A percentile compares a stretch with the other conserved stretches of the same genome.
Conservation (phyloP, 2,113 vertebrate species). For the Epinephelus fuscoguttatus region DNA sequence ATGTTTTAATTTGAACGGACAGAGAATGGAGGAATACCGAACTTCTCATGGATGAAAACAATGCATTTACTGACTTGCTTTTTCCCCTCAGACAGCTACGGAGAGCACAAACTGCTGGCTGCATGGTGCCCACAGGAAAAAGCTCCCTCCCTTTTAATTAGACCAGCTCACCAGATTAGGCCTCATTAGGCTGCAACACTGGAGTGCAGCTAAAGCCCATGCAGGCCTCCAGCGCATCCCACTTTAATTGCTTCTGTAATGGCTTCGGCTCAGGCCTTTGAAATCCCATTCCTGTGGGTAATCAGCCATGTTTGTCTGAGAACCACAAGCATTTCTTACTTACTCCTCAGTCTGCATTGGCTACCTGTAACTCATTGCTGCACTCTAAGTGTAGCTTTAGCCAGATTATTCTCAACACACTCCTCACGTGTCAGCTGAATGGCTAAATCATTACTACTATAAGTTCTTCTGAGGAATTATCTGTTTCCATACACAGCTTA, state of each 20-base stretch:
- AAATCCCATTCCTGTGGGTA: slow-evolving; percentile 82
- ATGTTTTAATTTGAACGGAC: slow-evolving; percentile 39
- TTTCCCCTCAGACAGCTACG: slow-evolving; percentile 32
- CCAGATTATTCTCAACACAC: slow-evolving; percentile 10
- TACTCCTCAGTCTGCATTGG: slow-evolving; percentile 16
- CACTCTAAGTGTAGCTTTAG: slow-evolving; percentile 10
- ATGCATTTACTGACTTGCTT: slow-evolving; percentile 18
- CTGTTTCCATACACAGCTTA: background rate
- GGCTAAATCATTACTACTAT: background rate
- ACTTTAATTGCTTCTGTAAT: slow-evolving; percentile 81
- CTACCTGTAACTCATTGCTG: slow-evolving; percentile 21
- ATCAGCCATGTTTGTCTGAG: slow-evolving; percentile 81
- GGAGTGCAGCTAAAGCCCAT: slow-evolving; percentile 63
- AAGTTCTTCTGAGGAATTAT: slow-evolving; percentile 3
- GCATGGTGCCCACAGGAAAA: slow-evolving; percentile 62
- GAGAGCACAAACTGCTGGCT: slow-evolving; percentile 38
- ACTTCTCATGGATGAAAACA: slow-evolving; percentile 34
- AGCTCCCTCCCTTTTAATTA: slow-evolving; percentile 75
- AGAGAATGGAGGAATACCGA: slow-evolving; percentile 7
- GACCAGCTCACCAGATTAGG: slow-evolving; percentile 78
- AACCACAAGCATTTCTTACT: slow-evolving; percentile 56
- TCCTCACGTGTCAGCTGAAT: slow-evolving; percentile 6
- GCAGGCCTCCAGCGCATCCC: slow-evolving; percentile 71
- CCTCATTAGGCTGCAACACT: slow-evolving; percentile 76
- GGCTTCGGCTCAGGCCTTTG: slow-evolving; percentile 76